Evolutionary conservation across 2,888 invertebrate species (phyloP), one percentile per base, ranked within the genome.

Genomic region (Nephrocerus scutellatus): DNA sequence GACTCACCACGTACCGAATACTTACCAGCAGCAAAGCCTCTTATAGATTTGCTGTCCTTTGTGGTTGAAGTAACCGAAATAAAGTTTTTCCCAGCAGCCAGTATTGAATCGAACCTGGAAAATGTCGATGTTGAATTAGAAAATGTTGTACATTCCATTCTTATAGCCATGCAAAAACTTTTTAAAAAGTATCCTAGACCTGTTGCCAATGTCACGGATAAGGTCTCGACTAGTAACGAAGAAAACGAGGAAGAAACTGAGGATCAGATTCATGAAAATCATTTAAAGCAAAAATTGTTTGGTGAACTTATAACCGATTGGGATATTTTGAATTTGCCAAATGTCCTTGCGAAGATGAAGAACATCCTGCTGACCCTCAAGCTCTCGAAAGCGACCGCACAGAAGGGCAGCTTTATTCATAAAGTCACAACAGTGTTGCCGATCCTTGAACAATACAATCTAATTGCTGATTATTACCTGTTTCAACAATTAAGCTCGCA

Each of bases 401-500:
- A 56, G 4, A 59, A 59, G 39, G 18, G 54, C 9, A 16, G 35
- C 1, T 55, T 50, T 36, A 41, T 60, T 13, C 50, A 52, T 3
- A 59, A 60, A 15, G 41, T 66, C 2, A 47, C 54, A 0, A 51
- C 52, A 0, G 34, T 68, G 12, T 52, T 78, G 8, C 87, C 90
- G 1, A 69, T 92, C 19, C 65, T 95, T 37, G 79, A 86, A 41
- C 91, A 92, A 66, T 82, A 83, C 33, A 68, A 76, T 30, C 62
- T 82, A 14, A 71, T 91, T 31, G 77, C 80, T 3, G 84, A 90
- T 59, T 91, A 81, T 62, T 84, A 85, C 54, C 63, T 92, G 5
- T 79, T 82, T 2, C 83, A 87, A 51, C 81, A 84, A 60, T 75
- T 90, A 3, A 80, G 82, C 0, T 76, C 82, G 1, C 85, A 89